phyloP scores from a whole-genome alignment of 2,113 vertebrate species.

The Eptatretus burgeri region DNA sequence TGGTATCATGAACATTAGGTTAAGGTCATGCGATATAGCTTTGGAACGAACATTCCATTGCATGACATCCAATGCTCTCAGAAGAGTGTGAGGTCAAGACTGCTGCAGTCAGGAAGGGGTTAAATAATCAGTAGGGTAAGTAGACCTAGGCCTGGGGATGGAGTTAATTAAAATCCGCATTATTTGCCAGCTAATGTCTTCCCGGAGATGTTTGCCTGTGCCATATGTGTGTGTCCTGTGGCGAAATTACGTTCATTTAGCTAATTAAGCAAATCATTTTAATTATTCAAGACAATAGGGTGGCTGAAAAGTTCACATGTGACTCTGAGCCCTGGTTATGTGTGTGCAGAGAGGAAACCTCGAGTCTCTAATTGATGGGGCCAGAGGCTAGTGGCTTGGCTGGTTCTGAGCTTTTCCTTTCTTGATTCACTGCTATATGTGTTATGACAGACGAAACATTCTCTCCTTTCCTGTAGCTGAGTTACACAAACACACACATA shows the following conservation, averaged over 20 bases:
- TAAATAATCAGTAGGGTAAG: too few relatives aligned
- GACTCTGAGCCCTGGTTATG: constrained; percentile 26
- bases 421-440: too few relatives aligned
- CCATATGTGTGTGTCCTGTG: constrained; percentile 99
- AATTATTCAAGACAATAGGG: constrained; percentile 99
- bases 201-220: constrained; percentile 99
- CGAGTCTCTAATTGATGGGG: background rate
- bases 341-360: constrained; percentile 1
- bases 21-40: too few relatives aligned
- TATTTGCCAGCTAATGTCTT: constrained; percentile 99
- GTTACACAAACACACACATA: too few relatives aligned
- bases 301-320: constrained; percentile 99
- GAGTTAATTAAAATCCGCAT: constrained; percentile 99
- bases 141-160: constrained; percentile 58
- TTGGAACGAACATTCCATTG: too few relatives aligned
- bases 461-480: too few relatives aligned
- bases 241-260: constrained; percentile 99
- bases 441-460: too few relatives aligned
- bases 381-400: background rate
- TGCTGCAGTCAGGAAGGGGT: too few relatives aligned
- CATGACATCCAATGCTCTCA: too few relatives aligned
- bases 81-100: too few relatives aligned
- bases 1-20: too few relatives aligned
- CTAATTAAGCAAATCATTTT: constrained; percentile 99
- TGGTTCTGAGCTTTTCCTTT: too few relatives aligned